Percentiles rank a stretch among this genome's conserved stretches.
Conservation (phyloP, 2,888 invertebrate genomes). For the Drosophila tanythrix region DNA sequence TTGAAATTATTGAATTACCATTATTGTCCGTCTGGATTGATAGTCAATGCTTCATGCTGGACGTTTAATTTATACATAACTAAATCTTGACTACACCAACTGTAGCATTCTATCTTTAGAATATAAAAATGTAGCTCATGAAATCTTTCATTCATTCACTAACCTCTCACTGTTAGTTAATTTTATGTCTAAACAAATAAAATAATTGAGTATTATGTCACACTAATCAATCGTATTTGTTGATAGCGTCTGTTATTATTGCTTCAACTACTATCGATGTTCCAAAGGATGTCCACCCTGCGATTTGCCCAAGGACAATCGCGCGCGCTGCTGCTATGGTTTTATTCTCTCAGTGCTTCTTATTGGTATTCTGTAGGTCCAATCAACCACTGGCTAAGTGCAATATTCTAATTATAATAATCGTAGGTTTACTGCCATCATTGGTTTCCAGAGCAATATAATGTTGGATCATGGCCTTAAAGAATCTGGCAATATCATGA, state of each 20-base stretch:
- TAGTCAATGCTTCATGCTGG: too few species aligned
- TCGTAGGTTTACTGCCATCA: slow-evolving; percentile 94
- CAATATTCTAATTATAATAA: background rate
- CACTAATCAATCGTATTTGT: background rate
- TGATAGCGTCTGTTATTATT: slow-evolving; percentile 84
- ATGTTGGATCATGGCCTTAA: slow-evolving; percentile 91
- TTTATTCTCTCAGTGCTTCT: slow-evolving; percentile 91
- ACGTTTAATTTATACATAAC: too few species aligned
- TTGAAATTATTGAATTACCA: too few species aligned
- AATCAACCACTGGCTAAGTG: fast-evolving
- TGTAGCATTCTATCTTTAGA: too few species aligned
- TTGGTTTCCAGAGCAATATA: slow-evolving; percentile 95
- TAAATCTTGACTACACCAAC: too few species aligned
- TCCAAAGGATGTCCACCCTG: slow-evolving; percentile 90
- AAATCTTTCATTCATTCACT: too few species aligned
- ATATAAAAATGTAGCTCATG: too few species aligned
- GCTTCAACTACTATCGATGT: slow-evolving; percentile 95
- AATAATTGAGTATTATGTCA: background rate
- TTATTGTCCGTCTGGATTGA: too few species aligned
- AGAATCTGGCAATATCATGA: slow-evolving; percentile 87
- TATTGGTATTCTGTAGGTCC: slow-evolving; percentile 86
- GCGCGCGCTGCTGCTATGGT: slow-evolving; percentile 91
- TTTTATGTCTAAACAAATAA: too few species aligned
- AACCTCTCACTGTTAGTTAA: too few species aligned
- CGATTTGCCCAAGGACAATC: slow-evolving; percentile 94